These are phyloP conservation scores for Antedon bifida DNA, from an alignment of 35 echinoderm and acorn worm species.

Conservation along the genomic window DNA sequence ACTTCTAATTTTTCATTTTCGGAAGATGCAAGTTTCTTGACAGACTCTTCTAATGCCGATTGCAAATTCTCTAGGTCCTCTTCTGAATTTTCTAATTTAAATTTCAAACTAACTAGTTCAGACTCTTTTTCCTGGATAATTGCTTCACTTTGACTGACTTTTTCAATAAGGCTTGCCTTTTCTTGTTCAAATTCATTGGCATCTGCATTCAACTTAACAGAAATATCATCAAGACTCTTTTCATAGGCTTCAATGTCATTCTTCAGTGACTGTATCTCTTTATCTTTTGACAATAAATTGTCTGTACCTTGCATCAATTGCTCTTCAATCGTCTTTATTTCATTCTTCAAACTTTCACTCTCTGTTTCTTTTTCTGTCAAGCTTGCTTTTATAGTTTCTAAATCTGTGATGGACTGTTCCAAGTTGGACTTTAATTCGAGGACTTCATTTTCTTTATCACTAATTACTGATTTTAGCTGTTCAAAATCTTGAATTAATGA, in stretches of 20 bases:
- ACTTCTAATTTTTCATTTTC: neutral
- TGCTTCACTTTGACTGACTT: neutral
- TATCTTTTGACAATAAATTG: neutral
- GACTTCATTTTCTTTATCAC: constrained; percentile 21
- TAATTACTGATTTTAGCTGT: constrained; percentile 3
- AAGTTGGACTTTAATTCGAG: neutral
- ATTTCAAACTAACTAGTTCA: neutral
- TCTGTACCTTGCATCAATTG: constrained; percentile 19
- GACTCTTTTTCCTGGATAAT: neutral
- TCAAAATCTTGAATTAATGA: constrained; percentile 4
- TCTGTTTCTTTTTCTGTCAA: constrained; percentile 12
- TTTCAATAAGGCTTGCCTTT: neutral
- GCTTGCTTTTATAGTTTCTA: constrained; percentile 11
- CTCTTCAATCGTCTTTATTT: constrained; percentile 5
- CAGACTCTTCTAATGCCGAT: neutral
- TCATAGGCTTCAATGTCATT: neutral
- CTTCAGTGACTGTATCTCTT: constrained; percentile 3
- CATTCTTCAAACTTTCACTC: constrained; percentile 21
- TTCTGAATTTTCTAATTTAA: neutral
- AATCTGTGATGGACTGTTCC: neutral
- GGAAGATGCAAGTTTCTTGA: neutral
- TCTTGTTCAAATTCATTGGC: neutral
- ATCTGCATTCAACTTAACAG: constrained; percentile 4
- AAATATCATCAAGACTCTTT: constrained; percentile 3
- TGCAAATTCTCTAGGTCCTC: neutral